Conservation (phyloP, 2,113 vertebrate genomes). For the Aegotheles bennettii region DNA sequence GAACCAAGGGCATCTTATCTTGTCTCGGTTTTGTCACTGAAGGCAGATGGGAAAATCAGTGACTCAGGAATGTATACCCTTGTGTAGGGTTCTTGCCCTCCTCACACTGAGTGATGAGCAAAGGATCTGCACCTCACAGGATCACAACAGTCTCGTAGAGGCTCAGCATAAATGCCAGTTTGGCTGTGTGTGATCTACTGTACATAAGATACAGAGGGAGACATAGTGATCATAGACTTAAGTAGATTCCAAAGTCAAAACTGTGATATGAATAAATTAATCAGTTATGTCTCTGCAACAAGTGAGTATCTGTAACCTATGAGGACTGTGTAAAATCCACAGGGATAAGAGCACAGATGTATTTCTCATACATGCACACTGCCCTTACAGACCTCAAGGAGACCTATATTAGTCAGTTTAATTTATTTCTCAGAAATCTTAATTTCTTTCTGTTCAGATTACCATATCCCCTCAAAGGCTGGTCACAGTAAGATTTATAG, state of each 20-base stretch:
- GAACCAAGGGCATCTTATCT: neutral
- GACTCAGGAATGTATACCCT: accelerated
- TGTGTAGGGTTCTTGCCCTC: neutral
- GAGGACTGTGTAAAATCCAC: neutral
- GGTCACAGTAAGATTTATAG: neutral
- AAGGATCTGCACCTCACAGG: neutral
- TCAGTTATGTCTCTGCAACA: neutral
- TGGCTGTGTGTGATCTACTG: neutral
- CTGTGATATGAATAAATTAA: neutral
- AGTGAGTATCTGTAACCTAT: neutral
- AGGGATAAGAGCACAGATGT: neutral
- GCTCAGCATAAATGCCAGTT: no score
- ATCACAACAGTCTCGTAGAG: neutral
- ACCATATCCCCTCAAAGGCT: neutral
- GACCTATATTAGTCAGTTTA: neutral
- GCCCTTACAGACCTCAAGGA: neutral
- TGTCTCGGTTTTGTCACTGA: neutral
- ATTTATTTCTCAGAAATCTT: neutral
- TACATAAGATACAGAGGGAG: neutral
- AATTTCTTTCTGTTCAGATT: neutral
- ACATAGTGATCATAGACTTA: accelerated
- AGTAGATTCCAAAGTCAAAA: neutral
- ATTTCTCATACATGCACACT: neutral
- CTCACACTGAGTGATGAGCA: neutral
- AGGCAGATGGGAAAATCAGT: neutral